These are phyloP conservation scores for Borostomias antarcticus DNA, from an alignment of 2,797 vertebrate genomes.

Conservation along the genomic window DNA sequence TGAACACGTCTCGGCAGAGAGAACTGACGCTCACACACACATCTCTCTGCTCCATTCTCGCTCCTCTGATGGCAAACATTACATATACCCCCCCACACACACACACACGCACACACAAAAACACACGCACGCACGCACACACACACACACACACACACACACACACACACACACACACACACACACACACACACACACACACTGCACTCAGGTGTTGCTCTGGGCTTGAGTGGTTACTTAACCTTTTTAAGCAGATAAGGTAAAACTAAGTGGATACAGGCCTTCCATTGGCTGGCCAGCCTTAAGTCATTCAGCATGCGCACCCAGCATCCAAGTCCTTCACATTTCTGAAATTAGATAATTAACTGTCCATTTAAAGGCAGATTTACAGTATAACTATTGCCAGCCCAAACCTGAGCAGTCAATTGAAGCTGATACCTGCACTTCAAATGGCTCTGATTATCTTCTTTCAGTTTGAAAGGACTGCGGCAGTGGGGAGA, in stretches of 20 bases:
- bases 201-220: neutral
- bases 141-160: conserved; percentile 7
- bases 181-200: conserved; percentile 6
- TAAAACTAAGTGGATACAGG: conserved; percentile 1
- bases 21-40: conserved; percentile 9
- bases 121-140: too few species aligned
- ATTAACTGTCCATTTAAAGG: conserved; percentile 37
- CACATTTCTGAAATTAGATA: conserved; percentile 29
- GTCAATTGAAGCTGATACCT: conserved; percentile 54
- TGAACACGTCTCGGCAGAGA: conserved; percentile 8
- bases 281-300: conserved; percentile 1
- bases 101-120: too few species aligned
- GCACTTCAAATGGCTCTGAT: conserved; percentile 56
- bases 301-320: conserved; percentile 1
- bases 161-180: conserved; percentile 13
- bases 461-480: conserved; percentile 46
- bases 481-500: conserved; percentile 28
- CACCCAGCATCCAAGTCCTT: conserved; percentile 1
- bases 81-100: too few species aligned
- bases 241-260: conserved; percentile 1
- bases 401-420: conserved; percentile 26
- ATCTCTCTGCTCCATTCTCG: conserved; percentile 10
- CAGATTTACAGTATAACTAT: conserved; percentile 28
- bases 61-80: conserved; percentile 1
- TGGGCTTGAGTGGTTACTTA: neutral